Base-by-base conservation (phyloP, 2,113 vertebrate genomes). In the Rhinoderma darwinii region DNA sequence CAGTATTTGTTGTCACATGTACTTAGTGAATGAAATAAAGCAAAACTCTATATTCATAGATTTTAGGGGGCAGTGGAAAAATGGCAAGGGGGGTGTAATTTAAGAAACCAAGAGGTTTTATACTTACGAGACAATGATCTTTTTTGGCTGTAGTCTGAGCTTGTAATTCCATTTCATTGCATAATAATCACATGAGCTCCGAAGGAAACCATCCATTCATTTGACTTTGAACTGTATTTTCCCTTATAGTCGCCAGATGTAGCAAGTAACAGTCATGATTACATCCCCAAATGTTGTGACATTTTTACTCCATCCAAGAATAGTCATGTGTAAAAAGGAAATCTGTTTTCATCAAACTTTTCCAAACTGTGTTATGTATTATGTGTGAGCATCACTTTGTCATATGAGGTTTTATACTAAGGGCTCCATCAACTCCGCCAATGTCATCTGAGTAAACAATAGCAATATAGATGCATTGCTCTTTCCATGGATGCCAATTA, bases 121-220 rank as follows among this genome's bases (percentile, higher is more conserved):
- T 61, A 66, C 72, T 44, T 75, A 70, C 61, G n/a, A 51, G 59
- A 66, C 37, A 78, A 44, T 79, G 44, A 80, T 14, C 41, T 27
- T n/a, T 86, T 17, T 25, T 78, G 84, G 84, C 41, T 66, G 30
- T 51, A n/a, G 59, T 54, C 43, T 66, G n/a, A 54, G 6, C 39
- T 54, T 86, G 77, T 73, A 54, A 59, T 86, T 81, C 35, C 77
- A 73, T 73, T 56, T 77, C 54, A 61, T 59, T 81, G 63, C 43
- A 81, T 80, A 37, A 77, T 77, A 81, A 73, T 81, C 77, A 72
- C 35, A 66, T 81, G 50, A 86, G 85, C 51, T 73, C 50, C 5
- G 10, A 80, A 86, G 76, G 76, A 86, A 86, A 80, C 66, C 37
- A 73, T 78, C 37, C 75, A 80, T 86, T 86, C 32, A 41, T 56